Conservation (phyloP, 1,140 invertebrate genomes). For the Lepidostoma basale region DNA sequence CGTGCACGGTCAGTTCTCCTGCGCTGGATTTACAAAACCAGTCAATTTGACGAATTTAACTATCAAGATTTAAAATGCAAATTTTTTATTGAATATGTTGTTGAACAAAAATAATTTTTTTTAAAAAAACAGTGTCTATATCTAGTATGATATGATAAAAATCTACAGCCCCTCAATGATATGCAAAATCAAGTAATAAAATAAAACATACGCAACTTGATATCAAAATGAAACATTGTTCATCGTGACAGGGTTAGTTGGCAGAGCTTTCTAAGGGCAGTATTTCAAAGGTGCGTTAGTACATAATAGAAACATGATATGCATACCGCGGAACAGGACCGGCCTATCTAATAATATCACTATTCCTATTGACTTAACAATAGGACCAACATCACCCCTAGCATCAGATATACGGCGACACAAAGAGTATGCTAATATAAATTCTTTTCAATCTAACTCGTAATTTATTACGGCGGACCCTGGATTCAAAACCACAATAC, state of each 20-base stretch:
- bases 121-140: no score
- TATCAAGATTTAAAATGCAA: no score
- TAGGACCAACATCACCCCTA: constrained; percentile 25
- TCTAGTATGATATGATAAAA: no score
- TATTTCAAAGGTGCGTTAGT: constrained; percentile 10
- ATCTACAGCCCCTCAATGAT: no score
- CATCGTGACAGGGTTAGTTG: background rate
- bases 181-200: no score
- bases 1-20: no score
- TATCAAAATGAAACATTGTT: no score
- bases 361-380: constrained; percentile 30
- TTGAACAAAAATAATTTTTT: no score
- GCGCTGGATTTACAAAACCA: no score
- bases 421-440: constrained; percentile 35
- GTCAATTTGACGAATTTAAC: no score
- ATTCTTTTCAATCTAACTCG: constrained; percentile 15
- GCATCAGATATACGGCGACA: constrained; percentile 22
- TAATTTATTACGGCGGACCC: constrained; percentile 10
- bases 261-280: background rate
- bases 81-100: no score
- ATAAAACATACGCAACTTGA: background rate
- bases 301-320: constrained; percentile 26
- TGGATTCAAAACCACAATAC: constrained; percentile 1
- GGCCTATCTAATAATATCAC: constrained; percentile 17
- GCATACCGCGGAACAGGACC: background rate